phyloP scores from a whole-genome alignment of 2,797 vertebrate genomes.

The Uromys caudimaculatus region DNA sequence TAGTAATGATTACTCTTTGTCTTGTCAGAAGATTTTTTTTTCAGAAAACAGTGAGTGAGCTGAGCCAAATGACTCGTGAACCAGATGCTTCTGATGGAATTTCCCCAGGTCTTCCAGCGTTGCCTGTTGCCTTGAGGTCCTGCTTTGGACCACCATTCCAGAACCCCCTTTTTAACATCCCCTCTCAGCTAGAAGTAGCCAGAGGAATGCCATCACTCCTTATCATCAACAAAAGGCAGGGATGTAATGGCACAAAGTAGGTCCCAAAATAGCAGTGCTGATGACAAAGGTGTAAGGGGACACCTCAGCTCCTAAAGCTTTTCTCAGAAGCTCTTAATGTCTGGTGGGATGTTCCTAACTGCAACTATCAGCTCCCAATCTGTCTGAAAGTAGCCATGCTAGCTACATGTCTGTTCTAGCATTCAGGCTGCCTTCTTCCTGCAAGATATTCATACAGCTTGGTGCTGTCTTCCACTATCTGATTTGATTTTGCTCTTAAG shows the following conservation, averaged over 20 bases:
- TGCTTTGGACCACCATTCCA: not conserved
- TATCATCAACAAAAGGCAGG: no score
- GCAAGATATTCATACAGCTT: not conserved
- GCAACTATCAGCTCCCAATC: no score
- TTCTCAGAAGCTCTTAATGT: not conserved
- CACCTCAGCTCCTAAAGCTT: not conserved
- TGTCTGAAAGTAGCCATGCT: not conserved
- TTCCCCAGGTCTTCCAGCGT: not conserved
- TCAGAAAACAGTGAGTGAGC: not conserved
- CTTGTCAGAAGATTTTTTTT: not conserved
- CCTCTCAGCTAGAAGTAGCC: not conserved
- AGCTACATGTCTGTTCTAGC: not conserved
- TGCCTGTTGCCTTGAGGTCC: not conserved
- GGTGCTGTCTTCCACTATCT: not conserved
- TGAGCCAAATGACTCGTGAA: not conserved
- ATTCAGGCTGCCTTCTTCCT: no score
- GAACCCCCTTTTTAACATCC: not conserved
- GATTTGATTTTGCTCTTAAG: not conserved
- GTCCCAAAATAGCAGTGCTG: not conserved
- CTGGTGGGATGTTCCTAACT: not conserved
- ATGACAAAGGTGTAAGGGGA: not conserved
- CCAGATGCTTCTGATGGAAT: not conserved
- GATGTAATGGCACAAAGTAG: not conserved
- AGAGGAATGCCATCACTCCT: not conserved
- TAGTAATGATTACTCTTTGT: not conserved